Conservation (phyloP, 1,140 invertebrate species). For the Danaus plexippus region DNA sequence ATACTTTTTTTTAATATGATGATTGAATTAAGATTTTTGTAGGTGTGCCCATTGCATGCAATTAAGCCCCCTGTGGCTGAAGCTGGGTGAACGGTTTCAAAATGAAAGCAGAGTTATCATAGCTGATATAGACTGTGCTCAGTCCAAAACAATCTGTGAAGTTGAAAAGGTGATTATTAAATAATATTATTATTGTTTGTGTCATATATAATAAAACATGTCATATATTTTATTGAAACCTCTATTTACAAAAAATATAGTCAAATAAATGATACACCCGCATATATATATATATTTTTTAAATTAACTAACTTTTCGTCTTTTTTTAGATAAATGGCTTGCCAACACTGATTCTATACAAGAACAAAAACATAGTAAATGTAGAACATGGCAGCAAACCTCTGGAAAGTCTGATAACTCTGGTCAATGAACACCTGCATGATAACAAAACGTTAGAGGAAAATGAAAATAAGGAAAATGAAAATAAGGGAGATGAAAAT, state of each 20-base stretch:
- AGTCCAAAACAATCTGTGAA: conserved; percentile 54
- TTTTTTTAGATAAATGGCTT: conserved; percentile 48
- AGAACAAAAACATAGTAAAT: conserved; percentile 53
- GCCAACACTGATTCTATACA: conserved; percentile 56
- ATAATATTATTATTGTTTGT: no score
- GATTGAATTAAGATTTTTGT: conserved; percentile 5
- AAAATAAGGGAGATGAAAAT: background rate
- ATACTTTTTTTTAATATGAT: background rate
- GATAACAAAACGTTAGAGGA: conserved; percentile 16
- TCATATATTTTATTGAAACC: no score
- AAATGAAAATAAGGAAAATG: conserved; percentile 11
- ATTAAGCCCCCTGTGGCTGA: conserved; percentile 52
- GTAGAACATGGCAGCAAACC: conserved; percentile 47
- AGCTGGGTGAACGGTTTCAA: conserved; percentile 53
- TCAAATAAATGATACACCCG: no score
- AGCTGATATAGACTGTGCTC: conserved; percentile 55
- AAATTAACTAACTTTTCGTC: no score
- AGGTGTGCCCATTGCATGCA: conserved; percentile 68
- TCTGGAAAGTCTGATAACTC: conserved; percentile 45
- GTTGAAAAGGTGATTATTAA: conserved; percentile 45
- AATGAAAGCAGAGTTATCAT: conserved; percentile 56
- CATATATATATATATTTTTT: no score
- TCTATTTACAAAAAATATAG: no score
- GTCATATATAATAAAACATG: no score
- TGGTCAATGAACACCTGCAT: conserved; percentile 50